Evolutionary conservation across 2,113 vertebrate species (phyloP), one percentile per base, ranked within the genome.

Genomic region (Gasterosteus aculeatus): DNA sequence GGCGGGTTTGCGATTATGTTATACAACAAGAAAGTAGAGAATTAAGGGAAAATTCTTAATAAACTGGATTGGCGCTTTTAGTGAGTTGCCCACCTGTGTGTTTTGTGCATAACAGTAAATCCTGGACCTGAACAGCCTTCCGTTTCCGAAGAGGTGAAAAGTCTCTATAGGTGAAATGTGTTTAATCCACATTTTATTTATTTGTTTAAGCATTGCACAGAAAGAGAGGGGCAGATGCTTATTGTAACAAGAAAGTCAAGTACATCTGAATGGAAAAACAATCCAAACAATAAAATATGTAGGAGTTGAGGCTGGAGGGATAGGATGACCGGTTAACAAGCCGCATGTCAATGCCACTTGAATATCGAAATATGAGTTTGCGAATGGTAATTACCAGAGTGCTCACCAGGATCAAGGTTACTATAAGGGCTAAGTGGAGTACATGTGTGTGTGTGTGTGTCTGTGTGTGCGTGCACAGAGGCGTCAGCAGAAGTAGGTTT

Each of bases 401-500:
- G 51, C 7, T 4, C 59, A 38, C 6, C 0, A 1, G 71, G 16
- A 77, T 79, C 53, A 26, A 51, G 16, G 59, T 89, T 81, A 69
- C 88, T 65, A 77, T 16, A 62, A 71, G 71, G 39, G 77, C 78
- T 76, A 44, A 82, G 70, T 35, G 46, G 75, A 62, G 58, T 82
- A 7, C 5, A 46, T 57, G 68, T 53, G 61, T 87, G 53, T 60
- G 58, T 39, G 1, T 9, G 38, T 38, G 62, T 35, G 63, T 18
- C 53, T 44, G 60, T 62, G 14, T 51, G 26, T 65, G 39, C 18
- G 10, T 72, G 46, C 47, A 19, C 54, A 58, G 70, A 71, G 68
- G 53, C 10, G 9, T 85, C 70, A 74, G 68, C 81, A 79, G 86
- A 95, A 93, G 85, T 93, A 89, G 93, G 93, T 94, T 94, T 94